Percentiles rank a stretch among this genome's conserved stretches.
Evolutionary conservation across 2,888 invertebrate genomes (phyloP).

Genomic region (Phytoseiulus persimilis): DNA sequence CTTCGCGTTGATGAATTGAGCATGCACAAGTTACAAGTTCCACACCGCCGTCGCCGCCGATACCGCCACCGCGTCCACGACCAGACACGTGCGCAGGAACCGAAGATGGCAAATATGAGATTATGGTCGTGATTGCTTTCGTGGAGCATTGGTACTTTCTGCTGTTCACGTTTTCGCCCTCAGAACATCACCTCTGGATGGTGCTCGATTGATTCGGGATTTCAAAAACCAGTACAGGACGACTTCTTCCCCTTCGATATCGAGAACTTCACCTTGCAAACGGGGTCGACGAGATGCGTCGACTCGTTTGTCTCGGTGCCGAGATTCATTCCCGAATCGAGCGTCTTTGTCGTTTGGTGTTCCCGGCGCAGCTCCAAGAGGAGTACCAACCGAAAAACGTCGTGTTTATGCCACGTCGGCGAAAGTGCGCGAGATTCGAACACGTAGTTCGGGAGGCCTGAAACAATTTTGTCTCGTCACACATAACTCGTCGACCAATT

Average conservation of each 20-base stretch:
- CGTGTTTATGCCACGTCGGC: not conserved
- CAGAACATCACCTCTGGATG: too few relatives aligned
- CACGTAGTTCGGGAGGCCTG: not conserved
- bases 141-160: not conserved
- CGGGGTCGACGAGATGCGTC: too few relatives aligned
- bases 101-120: not conserved
- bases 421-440: not conserved
- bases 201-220: too few relatives aligned
- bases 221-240: too few relatives aligned
- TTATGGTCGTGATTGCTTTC: not conserved
- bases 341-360: too few relatives aligned
- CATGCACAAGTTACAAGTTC: not conserved
- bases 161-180: not conserved
- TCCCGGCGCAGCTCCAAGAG: too few relatives aligned
- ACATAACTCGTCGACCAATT: not conserved
- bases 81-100: not conserved
- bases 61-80: not conserved
- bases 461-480: not conserved
- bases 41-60: not conserved
- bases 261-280: too few relatives aligned
- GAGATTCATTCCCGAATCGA: too few relatives aligned
- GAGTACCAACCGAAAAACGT: too few relatives aligned
- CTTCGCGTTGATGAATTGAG: not conserved
- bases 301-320: too few relatives aligned
- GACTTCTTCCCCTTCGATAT: too few relatives aligned